A percentile compares a stretch with the other conserved stretches of the same genome.
These are phyloP conservation scores for Lepidurus couesii DNA, from an alignment of 1,140 invertebrate species.

Conservation along the genomic window DNA sequence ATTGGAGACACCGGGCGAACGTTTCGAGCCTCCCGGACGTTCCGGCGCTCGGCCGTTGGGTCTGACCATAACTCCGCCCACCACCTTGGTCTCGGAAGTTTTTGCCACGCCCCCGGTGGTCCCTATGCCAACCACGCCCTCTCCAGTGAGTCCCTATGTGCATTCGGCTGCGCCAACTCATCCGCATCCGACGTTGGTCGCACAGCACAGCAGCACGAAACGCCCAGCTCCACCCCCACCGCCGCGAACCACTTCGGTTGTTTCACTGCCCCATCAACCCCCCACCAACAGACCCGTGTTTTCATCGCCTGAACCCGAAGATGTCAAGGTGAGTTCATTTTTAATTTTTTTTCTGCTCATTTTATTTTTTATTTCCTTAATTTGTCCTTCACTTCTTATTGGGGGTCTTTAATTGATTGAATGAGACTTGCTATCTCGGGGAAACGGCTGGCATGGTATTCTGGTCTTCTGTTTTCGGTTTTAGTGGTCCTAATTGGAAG, in stretches of 20 bases:
- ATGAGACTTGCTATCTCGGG: too few relatives aligned
- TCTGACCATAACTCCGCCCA: slow-evolving; percentile 24
- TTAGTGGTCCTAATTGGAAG: too few relatives aligned
- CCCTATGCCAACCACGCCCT: slow-evolving; percentile 24
- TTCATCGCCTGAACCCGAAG: slow-evolving; percentile 24
- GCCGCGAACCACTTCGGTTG: slow-evolving; percentile 33
- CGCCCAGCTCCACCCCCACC: slow-evolving; percentile 48
- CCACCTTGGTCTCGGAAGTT: slow-evolving; percentile 41
- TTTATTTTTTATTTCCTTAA: not conserved
- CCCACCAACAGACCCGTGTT: not conserved
- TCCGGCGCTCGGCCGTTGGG: slow-evolving; percentile 64
- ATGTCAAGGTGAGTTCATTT: slow-evolving; percentile 30
- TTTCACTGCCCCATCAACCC: slow-evolving; percentile 25
- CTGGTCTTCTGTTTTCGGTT: too few relatives aligned
- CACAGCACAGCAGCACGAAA: slow-evolving; percentile 48
- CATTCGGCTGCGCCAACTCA: slow-evolving; percentile 45
- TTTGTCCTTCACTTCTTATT: not conserved
- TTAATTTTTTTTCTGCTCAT: too few relatives aligned
- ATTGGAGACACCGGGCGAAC: slow-evolving; percentile 63
- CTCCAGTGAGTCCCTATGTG: slow-evolving; percentile 26
- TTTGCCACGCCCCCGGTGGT: slow-evolving; percentile 5
- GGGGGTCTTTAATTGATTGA: too few relatives aligned
- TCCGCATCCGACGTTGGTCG: slow-evolving; percentile 51
- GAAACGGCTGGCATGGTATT: too few relatives aligned
- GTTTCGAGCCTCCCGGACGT: slow-evolving; percentile 61